phyloP scores from a whole-genome alignment of 35 echinoderm and acorn worm genomes.

The Amphiura filiformis region DNA sequence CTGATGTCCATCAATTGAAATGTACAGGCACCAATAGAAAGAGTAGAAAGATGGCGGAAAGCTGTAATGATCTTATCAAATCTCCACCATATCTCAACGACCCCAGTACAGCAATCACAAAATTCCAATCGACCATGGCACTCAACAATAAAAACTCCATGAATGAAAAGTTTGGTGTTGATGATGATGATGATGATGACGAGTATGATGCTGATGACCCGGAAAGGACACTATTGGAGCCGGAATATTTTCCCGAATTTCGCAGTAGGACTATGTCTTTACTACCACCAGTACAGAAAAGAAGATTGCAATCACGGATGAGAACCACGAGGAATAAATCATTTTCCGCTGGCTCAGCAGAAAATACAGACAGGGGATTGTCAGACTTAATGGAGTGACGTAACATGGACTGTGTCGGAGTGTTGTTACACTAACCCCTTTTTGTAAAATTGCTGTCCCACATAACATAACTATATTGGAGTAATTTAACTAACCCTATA shows the following conservation, averaged over 20 bases:
- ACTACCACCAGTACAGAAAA: background rate
- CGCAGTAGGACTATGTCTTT: background rate
- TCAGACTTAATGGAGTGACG: background rate
- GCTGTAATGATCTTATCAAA: background rate
- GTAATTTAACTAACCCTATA: too few relatives aligned
- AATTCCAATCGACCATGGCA: background rate
- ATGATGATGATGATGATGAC: background rate
- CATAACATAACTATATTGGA: too few relatives aligned
- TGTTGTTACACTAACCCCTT: too few relatives aligned
- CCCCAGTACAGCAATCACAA: background rate
- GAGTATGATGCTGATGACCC: background rate
- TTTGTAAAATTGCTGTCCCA: too few relatives aligned
- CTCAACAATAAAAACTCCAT: background rate
- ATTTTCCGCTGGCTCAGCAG: background rate
- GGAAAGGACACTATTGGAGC: background rate
- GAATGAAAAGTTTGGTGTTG: background rate
- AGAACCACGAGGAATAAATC: background rate
- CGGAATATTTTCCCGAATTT: background rate
- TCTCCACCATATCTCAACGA: background rate
- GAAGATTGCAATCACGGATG: background rate
- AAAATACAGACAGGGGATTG: constrained; percentile 7
- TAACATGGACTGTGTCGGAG: too few relatives aligned
- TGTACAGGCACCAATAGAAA: background rate
- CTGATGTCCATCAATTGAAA: background rate
- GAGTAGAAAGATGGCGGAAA: background rate